Conservation (phyloP, 2,113 vertebrate species). For the Casuarius casuarius region DNA sequence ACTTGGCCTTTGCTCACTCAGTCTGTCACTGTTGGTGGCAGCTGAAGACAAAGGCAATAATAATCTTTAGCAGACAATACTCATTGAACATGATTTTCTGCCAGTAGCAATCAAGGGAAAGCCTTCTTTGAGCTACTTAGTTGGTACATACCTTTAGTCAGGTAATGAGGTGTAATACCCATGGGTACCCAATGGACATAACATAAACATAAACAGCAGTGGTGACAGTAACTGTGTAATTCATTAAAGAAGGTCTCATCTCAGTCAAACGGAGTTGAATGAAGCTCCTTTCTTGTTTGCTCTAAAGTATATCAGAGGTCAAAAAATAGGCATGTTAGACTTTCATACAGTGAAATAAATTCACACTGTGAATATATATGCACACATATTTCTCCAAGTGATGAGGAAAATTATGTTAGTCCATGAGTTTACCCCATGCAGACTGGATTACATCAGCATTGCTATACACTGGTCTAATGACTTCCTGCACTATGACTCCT, state of each 20-base stretch:
- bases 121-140: background rate
- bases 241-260: background rate
- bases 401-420: slow-evolving; percentile 6
- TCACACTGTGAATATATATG: background rate
- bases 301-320: background rate
- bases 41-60: background rate
- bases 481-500: background rate
- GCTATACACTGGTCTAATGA: background rate
- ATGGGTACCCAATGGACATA: too few relatives aligned
- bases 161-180: background rate
- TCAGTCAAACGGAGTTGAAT: background rate
- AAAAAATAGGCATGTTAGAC: background rate
- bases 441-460: background rate
- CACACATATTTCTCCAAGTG: background rate
- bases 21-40: background rate
- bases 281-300: background rate
- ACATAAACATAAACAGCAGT: background rate
- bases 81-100: background rate
- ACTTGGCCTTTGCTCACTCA: background rate
- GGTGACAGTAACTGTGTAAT: background rate
- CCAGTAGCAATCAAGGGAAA: background rate
- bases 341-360: background rate
- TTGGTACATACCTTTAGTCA: background rate
- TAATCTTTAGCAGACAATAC: background rate
- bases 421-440: background rate